Evolutionary conservation across 2,888 invertebrate species (phyloP).

Genomic region (Ochropacha duplaris): DNA sequence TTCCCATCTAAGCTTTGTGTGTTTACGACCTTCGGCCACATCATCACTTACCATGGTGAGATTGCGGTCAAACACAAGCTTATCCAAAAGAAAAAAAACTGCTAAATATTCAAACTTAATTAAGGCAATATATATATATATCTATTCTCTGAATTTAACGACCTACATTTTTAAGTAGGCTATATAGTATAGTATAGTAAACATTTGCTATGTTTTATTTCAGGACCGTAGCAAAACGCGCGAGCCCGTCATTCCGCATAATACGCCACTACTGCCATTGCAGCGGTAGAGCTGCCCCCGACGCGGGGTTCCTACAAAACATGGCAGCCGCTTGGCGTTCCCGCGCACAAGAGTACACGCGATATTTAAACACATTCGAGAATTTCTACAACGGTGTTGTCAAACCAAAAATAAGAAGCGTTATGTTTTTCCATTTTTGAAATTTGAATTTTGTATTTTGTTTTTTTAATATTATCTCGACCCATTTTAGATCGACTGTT

Average conservation of each 20-base stretch:
- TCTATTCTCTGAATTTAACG: no score
- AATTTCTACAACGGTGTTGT: slow-evolving; percentile 67
- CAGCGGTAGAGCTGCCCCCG: slow-evolving; percentile 25
- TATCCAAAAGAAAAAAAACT: no score
- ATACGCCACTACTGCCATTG: slow-evolving; percentile 36
- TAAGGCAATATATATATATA: no score
- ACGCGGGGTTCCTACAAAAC: slow-evolving; percentile 37
- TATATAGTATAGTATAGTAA: no score
- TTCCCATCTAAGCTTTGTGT: no score
- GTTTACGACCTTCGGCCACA: no score
- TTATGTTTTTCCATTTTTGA: slow-evolving; percentile 70
- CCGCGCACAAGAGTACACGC: slow-evolving; percentile 51
- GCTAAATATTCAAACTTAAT: no score
- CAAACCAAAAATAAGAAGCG: slow-evolving; percentile 62
- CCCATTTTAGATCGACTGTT: slow-evolving; percentile 4
- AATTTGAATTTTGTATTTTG: slow-evolving; percentile 1
- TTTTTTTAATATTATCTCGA: background rate
- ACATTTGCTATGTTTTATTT: slow-evolving; percentile 4
- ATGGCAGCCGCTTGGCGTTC: slow-evolving; percentile 52
- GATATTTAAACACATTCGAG: slow-evolving; percentile 55
- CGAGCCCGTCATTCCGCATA: slow-evolving; percentile 23
- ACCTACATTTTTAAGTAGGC: no score
- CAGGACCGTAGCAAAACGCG: slow-evolving; percentile 63
- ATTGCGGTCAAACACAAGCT: no score
- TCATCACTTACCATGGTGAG: no score